Evolutionary conservation across 2,888 invertebrate genomes (phyloP).

Genomic region (Sturmia bella): DNA sequence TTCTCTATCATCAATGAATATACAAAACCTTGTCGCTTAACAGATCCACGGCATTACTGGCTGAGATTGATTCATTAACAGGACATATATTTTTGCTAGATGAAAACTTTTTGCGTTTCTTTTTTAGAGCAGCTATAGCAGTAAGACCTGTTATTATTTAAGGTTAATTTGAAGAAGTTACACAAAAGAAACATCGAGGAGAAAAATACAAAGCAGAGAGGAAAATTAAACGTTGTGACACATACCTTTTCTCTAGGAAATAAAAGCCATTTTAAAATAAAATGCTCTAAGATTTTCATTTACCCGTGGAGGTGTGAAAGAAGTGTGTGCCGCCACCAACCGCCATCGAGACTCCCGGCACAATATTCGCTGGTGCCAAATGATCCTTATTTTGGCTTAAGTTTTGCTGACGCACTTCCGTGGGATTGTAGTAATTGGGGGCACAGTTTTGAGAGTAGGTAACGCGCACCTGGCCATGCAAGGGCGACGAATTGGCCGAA

Average conservation of each 20-base stretch:
- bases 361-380: slow-evolving; percentile 36
- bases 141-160: slow-evolving; percentile 75
- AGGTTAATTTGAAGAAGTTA: not conserved
- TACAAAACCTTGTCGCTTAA: slow-evolving; percentile 79
- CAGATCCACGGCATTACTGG: slow-evolving; percentile 72
- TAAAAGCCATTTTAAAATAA: slow-evolving; percentile 36
- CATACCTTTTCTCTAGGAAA: slow-evolving; percentile 36
- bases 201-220: not conserved
- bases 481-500: slow-evolving; percentile 85
- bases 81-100: slow-evolving; percentile 88
- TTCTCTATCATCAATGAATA: slow-evolving; percentile 71
- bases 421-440: slow-evolving; percentile 72
- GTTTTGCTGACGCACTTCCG: slow-evolving; percentile 48
- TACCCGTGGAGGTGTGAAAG: slow-evolving; percentile 79
- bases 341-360: slow-evolving; percentile 42
- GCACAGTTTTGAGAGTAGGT: slow-evolving; percentile 79
- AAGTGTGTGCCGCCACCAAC: slow-evolving; percentile 76
- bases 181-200: not conserved
- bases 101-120: slow-evolving; percentile 92
- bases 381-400: slow-evolving; percentile 58
- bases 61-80: slow-evolving; percentile 82
- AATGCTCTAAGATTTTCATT: slow-evolving; percentile 54
- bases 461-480: slow-evolving; percentile 86
- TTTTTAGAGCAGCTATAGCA: slow-evolving; percentile 88
- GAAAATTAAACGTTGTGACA: slow-evolving; percentile 6